phyloP scores from a whole-genome alignment of 2,797 vertebrate genomes.

The Luscinia luscinia region DNA sequence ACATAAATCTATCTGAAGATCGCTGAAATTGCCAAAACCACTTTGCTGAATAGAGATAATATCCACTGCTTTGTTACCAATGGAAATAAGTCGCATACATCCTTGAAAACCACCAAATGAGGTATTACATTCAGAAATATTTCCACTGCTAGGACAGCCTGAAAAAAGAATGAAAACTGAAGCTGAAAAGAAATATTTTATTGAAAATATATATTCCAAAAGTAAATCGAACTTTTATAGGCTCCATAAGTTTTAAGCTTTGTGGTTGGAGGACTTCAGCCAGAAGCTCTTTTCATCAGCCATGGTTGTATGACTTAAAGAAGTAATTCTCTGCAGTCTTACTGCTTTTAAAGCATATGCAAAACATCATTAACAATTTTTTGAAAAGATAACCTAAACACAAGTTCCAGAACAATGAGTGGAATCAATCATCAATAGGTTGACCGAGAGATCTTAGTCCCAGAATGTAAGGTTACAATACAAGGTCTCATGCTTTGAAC shows the following conservation, averaged over 20 bases:
- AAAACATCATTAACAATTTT: background rate
- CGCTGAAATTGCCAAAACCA: constrained; percentile 86
- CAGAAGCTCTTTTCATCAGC: background rate
- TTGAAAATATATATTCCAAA: background rate
- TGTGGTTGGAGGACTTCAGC: background rate
- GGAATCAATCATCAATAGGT: background rate
- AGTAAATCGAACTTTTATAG: background rate
- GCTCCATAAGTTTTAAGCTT: background rate
- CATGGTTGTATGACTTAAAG: background rate
- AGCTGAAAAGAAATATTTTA: background rate
- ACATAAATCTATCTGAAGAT: constrained; percentile 91
- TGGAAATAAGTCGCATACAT: constrained; percentile 87
- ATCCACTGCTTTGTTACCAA: constrained; percentile 79
- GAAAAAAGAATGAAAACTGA: constrained; percentile 16
- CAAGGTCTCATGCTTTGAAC: background rate
- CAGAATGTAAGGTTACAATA: background rate
- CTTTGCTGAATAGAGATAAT: constrained; percentile 88
- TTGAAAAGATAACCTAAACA: background rate
- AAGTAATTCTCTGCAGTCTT: background rate
- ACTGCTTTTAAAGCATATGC: background rate
- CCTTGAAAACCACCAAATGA: constrained; percentile 86
- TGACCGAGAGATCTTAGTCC: background rate
- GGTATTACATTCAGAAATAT: constrained; percentile 78
- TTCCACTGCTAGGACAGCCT: constrained; percentile 85
- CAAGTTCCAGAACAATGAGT: background rate